A percentile compares a stretch with the other conserved stretches of the same genome.
These are phyloP conservation scores for Natrix natrix DNA, from an alignment of 2,797 vertebrate species.

Conservation along the genomic window DNA sequence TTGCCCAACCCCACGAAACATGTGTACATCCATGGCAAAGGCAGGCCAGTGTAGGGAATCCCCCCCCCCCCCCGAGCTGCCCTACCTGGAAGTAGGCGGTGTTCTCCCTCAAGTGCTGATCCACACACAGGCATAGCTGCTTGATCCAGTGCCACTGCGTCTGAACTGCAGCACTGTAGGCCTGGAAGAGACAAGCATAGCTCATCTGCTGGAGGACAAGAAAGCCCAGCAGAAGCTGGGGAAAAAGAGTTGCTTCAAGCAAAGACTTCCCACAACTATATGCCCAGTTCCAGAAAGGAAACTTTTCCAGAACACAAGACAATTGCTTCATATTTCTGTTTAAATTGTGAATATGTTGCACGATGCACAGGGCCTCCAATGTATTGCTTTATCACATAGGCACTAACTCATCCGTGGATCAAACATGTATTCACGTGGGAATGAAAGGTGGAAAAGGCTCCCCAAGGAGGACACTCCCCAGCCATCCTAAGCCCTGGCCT, in stretches of 20 bases:
- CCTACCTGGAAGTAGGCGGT: conserved; percentile 92
- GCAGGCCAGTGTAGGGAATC: background rate
- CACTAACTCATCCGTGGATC: background rate
- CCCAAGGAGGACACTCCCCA: rapidly evolving
- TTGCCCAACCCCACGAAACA: background rate
- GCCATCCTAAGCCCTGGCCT: background rate
- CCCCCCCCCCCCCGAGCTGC: rapidly evolving
- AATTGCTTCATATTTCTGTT: background rate
- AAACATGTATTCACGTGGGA: no score
- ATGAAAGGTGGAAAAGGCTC: background rate
- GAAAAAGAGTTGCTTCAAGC: background rate
- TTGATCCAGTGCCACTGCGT: conserved; percentile 96
- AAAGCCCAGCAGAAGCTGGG: background rate
- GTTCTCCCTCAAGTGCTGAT: conserved; percentile 94
- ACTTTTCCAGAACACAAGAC: background rate
- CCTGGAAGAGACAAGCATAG: conserved; percentile 69
- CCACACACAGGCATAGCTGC: conserved; percentile 92
- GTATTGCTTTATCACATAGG: background rate
- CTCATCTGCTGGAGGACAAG: rapidly evolving
- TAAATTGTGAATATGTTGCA: background rate
- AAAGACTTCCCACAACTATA: no score
- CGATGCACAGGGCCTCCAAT: background rate
- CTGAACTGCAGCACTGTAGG: conserved; percentile 93
- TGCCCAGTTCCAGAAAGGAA: background rate
- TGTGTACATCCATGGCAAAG: background rate